These are phyloP conservation scores for Drosophila mayaguana DNA, from an alignment of 2,888 invertebrate genomes.

Conservation along the genomic window DNA sequence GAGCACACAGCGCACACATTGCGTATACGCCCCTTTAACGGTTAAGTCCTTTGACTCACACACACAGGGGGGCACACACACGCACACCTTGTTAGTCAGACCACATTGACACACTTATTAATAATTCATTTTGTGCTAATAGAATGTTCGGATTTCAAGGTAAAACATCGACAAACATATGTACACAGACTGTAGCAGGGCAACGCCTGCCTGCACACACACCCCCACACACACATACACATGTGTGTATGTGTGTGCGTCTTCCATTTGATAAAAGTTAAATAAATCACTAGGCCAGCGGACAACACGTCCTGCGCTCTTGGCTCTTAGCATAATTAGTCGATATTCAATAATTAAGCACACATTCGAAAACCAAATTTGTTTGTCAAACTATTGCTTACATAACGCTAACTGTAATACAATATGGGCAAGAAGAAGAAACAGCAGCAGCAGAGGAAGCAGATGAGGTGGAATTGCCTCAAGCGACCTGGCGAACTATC, in stretches of 20 bases:
- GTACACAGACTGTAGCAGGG: constrained; percentile 8
- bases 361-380: constrained; percentile 39
- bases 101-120: constrained; percentile 68
- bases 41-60: constrained; percentile 13
- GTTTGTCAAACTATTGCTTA: constrained; percentile 26
- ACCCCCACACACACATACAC: neutral
- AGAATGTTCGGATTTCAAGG: constrained; percentile 63
- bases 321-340: constrained; percentile 72
- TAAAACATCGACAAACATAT: constrained; percentile 33
- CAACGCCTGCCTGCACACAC: constrained; percentile 13
- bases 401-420: constrained; percentile 21
- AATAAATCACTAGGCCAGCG: constrained; percentile 25
- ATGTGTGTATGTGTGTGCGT: too few species aligned
- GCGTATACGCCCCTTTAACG: constrained; percentile 35
- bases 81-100: constrained; percentile 38
- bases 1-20: constrained; percentile 9
- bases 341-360: constrained; percentile 73
- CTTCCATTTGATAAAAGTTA: constrained; percentile 4
- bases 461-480: constrained; percentile 14
- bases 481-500: neutral
- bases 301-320: constrained; percentile 10
- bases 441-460: too few species aligned
- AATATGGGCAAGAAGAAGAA: constrained; percentile 10
- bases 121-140: constrained; percentile 76
- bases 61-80: constrained; percentile 2